Base-by-base conservation (phyloP, 2,113 vertebrate species). In the Takifugu bimaculatus region DNA sequence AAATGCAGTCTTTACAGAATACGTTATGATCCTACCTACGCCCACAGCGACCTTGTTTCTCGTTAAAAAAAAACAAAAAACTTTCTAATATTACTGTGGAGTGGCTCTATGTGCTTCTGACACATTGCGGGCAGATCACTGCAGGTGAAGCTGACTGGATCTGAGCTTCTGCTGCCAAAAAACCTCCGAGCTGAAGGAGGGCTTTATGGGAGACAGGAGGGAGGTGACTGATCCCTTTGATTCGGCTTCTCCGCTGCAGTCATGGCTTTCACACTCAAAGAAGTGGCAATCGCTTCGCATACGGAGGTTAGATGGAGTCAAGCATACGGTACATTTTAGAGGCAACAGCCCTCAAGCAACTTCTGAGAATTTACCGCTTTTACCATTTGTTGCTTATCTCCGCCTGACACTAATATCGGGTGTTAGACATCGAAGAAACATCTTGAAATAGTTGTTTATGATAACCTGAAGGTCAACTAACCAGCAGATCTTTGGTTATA, bases 141-240 rank as follows among this genome's bases (percentile, higher is more conserved):
- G 78, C 71, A 67, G 77, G 72, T 65, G 75, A 81, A 70, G 70
- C 71, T 70, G 67, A 80, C 74, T 75, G 65, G 62, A 74, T 63
- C 49, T 6, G 29, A 49, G 63, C 65, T 66, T 48, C 3, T 7
- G 3, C 74, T 73, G 73, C 77, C 69, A 84, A 78, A 69, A 65
- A 35, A 48, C 6, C 35, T 13, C 39, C 57, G 58, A 72, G 84
- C 74, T 77, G 72, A 76, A 70, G 54, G 65, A 53, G 28, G 29
- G 42, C 60, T 77, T 68, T 65, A 12, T 47, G 75, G 61, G 63
- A 77, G 67, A 73, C 26, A 20, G 68, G 20, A 51, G 14, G 15
- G 26, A 51, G 26, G 7, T n/a, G 10, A 65, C 56, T 65, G 47
- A 54, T 60, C 53, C 65, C 45, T 26, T 79, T 44, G 55, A 45